A percentile compares a stretch with the other conserved stretches of the same genome.
These are phyloP conservation scores for Rhysida immarginata DNA, from an alignment of 1,140 invertebrate species.

Conservation along the genomic window DNA sequence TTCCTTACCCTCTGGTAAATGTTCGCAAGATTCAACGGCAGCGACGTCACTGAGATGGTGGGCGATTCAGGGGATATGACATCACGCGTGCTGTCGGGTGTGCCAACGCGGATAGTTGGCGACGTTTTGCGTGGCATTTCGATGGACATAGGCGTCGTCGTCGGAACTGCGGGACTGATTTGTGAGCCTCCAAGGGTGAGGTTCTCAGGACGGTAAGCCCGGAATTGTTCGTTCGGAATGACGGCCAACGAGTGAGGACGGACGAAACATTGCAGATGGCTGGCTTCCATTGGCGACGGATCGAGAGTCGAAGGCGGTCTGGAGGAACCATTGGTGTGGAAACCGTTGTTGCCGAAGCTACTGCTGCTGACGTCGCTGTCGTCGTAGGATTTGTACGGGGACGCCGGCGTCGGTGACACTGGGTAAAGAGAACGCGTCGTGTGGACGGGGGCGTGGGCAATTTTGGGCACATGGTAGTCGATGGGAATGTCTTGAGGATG, in stretches of 20 bases:
- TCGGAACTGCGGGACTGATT: too few species aligned
- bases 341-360: not conserved
- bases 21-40: not conserved
- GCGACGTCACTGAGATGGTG: too few species aligned
- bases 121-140: too few species aligned
- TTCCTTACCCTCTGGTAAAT: slow-evolving; percentile 1
- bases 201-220: too few species aligned
- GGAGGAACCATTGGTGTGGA: not conserved
- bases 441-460: slow-evolving; percentile 18
- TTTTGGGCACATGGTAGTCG: slow-evolving; percentile 69
- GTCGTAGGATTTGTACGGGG: not conserved
- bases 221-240: too few species aligned
- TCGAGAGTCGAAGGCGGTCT: not conserved
- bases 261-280: not conserved
- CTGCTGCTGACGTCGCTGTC: not conserved
- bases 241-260: too few species aligned
- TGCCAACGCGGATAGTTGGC: too few species aligned
- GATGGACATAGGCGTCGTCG: too few species aligned
- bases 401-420: not conserved
- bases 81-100: too few species aligned
- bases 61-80: too few species aligned
- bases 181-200: too few species aligned
- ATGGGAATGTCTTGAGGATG: slow-evolving; percentile 62
- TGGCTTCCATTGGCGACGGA: not conserved
- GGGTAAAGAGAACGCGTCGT: not conserved